These are phyloP conservation scores for Apostichopus californicus DNA, from an alignment of 35 echinoderm and acorn worm genomes.

Conservation along the genomic window DNA sequence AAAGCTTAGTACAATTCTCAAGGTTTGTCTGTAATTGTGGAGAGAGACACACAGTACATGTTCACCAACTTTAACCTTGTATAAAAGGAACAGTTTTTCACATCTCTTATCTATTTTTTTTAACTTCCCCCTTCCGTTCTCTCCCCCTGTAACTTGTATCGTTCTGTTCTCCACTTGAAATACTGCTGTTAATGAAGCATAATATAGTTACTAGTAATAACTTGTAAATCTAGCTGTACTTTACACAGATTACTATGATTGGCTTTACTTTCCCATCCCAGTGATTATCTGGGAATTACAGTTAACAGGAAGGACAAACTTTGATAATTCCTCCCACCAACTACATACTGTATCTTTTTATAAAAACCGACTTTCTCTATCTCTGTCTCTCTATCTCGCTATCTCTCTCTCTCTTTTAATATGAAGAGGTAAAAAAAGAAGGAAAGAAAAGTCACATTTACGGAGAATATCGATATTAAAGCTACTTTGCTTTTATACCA, in stretches of 20 bases:
- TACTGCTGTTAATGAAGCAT: background rate
- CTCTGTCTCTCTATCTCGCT: no score
- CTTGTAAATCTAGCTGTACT: slow-evolving; percentile 10
- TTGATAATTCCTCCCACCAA: background rate
- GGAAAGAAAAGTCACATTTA: no score
- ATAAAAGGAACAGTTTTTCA: background rate
- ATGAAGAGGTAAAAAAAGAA: no score
- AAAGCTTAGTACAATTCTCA: no score
- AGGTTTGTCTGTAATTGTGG: no score
- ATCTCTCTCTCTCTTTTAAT: no score
- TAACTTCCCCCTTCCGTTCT: background rate
- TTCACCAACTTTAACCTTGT: no score
- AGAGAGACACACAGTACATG: no score
- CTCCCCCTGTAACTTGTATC: background rate
- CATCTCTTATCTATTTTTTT: background rate
- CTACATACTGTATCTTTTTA: no score
- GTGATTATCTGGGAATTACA: background rate
- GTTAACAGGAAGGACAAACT: slow-evolving; percentile 4
- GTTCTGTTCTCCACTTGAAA: background rate
- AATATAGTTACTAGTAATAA: background rate
- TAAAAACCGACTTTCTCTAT: no score
- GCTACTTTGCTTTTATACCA: no score
- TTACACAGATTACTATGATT: background rate
- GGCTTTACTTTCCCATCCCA: background rate
- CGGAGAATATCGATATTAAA: no score